Percentiles rank a stretch among this genome's conserved stretches.
Conservation (phyloP, 2,888 invertebrate genomes). For the Erannis defoliaria region DNA sequence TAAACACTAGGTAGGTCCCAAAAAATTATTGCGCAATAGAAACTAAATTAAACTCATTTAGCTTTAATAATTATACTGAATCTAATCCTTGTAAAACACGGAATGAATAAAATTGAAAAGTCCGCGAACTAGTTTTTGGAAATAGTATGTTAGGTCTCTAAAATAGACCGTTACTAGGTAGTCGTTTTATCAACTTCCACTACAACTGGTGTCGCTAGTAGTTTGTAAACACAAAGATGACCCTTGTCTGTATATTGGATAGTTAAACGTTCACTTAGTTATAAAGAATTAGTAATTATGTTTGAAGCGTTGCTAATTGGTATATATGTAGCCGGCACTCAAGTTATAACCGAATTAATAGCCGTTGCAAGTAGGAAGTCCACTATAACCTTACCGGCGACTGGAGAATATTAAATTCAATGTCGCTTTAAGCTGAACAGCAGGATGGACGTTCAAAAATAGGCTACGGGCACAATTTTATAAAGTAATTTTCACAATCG, state of each 20-base stretch:
- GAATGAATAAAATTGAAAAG: too few relatives aligned
- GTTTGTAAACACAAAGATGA: conserved; percentile 7
- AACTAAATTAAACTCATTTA: too few relatives aligned
- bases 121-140: neutral
- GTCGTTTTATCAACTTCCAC: too few relatives aligned
- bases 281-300: conserved; percentile 17
- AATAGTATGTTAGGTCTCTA: neutral
- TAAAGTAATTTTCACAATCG: conserved; percentile 59
- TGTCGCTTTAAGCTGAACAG: conserved; percentile 20
- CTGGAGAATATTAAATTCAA: conserved; percentile 27
- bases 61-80: too few relatives aligned
- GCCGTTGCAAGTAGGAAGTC: conserved; percentile 41
- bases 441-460: conserved; percentile 9
- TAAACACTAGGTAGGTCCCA: too few relatives aligned
- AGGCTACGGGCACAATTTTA: conserved; percentile 19
- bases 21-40: too few relatives aligned
- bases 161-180: neutral
- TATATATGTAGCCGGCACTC: conserved; percentile 13
- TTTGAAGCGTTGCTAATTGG: conserved; percentile 24
- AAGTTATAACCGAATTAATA: conserved; percentile 30
- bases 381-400: conserved; percentile 22
- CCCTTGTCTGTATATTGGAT: conserved; percentile 19
- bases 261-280: conserved; percentile 13
- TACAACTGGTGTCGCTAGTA: neutral
- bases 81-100: too few relatives aligned